Percentiles rank a stretch among this genome's conserved stretches.
Conservation (phyloP, 2,113 vertebrate genomes). For the Apteryx mantelli region DNA sequence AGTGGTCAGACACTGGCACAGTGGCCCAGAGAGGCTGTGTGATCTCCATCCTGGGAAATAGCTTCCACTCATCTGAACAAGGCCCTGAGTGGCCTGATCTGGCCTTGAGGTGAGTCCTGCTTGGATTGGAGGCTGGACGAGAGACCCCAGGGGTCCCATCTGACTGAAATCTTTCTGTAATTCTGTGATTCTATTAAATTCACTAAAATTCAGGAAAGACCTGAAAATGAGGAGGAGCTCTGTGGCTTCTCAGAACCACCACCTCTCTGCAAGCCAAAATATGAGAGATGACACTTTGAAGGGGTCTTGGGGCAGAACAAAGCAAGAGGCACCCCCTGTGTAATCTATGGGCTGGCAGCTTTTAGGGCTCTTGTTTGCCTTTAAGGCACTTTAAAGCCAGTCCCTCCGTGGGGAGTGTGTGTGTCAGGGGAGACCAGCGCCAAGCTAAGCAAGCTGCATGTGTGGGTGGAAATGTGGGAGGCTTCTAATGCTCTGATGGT, state of each 20-base stretch:
- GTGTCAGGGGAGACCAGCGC: not conserved
- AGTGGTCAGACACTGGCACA: not conserved
- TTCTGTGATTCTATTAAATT: not conserved
- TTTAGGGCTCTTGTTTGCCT: not conserved
- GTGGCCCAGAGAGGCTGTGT: not conserved
- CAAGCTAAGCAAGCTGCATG: not conserved
- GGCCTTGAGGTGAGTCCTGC: not conserved
- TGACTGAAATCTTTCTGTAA: not conserved
- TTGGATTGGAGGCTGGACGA: not conserved
- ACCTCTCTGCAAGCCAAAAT: not conserved
- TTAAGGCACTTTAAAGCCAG: not conserved
- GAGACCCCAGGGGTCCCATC: not conserved
- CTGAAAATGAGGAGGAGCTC: not conserved
- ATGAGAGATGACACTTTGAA: not conserved
- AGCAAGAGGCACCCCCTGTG: not conserved
- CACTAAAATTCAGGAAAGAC: not conserved
- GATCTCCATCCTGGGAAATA: not conserved
- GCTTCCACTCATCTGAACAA: not conserved
- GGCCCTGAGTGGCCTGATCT: not conserved
- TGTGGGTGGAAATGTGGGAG: fast-evolving
- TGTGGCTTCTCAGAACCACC: not conserved
- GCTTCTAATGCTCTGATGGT: not conserved
- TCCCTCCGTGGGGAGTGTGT: not conserved
- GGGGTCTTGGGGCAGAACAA: not conserved
- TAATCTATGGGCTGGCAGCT: not conserved